These are phyloP conservation scores for Catocala nupta DNA, from an alignment of 2,888 invertebrate genomes.

Conservation along the genomic window DNA sequence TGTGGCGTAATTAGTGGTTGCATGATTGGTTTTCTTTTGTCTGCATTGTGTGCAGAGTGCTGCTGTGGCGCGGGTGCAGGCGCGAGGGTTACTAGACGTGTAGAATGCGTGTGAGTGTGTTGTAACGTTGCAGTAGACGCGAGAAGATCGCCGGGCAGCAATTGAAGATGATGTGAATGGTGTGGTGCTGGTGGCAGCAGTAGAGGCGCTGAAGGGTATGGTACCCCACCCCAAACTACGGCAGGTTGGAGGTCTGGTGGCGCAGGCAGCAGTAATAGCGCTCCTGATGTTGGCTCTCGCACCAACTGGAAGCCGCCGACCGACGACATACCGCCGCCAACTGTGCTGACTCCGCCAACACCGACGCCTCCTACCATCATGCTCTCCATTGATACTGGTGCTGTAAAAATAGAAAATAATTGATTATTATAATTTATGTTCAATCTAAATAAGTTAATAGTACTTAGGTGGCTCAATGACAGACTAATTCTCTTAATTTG, in stretches of 20 bases:
- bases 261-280: constrained; percentile 92
- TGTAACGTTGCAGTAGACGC: constrained; percentile 89
- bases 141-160: constrained; percentile 89
- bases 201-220: constrained; percentile 78
- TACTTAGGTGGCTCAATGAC: too few relatives aligned
- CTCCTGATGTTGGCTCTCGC: constrained; percentile 94
- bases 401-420: constrained; percentile 73
- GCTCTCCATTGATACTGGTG: constrained; percentile 91
- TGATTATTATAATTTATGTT: too few relatives aligned
- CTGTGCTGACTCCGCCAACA: constrained; percentile 90
- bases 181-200: constrained; percentile 84
- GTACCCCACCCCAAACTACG: constrained; percentile 91
- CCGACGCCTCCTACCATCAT: constrained; percentile 90
- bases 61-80: constrained; percentile 84
- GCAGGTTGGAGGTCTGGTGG: constrained; percentile 91
- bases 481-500: too few relatives aligned
- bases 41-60: constrained; percentile 65
- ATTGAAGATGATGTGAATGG: constrained; percentile 89
- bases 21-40: constrained; percentile 83
- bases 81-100: constrained; percentile 89
- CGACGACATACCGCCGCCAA: constrained; percentile 87
- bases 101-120: constrained; percentile 90
- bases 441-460: too few relatives aligned
- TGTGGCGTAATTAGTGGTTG: constrained; percentile 82
- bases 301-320: constrained; percentile 94